Evolutionary conservation across 1,140 invertebrate species (phyloP), one percentile per base, ranked within the genome.

Genomic region (Zaprionus taronus): DNA sequence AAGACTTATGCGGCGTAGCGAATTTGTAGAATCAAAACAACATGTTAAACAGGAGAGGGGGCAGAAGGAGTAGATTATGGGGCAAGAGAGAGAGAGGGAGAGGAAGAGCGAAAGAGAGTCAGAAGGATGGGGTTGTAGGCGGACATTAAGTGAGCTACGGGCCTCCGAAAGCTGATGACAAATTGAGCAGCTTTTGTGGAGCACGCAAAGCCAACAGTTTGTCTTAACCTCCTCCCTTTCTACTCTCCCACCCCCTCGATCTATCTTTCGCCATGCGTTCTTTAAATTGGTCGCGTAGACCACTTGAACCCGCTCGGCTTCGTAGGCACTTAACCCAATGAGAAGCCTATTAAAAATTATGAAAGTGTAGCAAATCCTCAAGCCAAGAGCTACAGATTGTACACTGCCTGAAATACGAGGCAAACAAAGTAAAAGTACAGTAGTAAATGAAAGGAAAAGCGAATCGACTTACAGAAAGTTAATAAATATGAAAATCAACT

Each of bases 261-360:
- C 24, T 15, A 24, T 15, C 14, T 28, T 24, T 55, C 22, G 58
- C 5, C 26, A 31, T 24, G n/a, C 14, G 38, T 28, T 53, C 64
- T 79, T 73, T 83, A 89, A 90, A 89, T 89, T 89, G 81, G 60
- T 75, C 55, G 56, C 70, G 72, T 80, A 90, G 85, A 90, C 85
- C 76, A 90, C 85, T 90, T 90, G 85, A 81, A 77, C 85, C 70
- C 77, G 36, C 47, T 67, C 57, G 61, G 57, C 55, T 49, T 56
- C 57, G 56, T 38, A 65, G 55, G 47, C 73, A 81, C 84, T 81
- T 70, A 56, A 75, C 79, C 62, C 69, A 75, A 77, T 79, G 69
- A 75, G 78, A 70, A 44, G 76, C 49, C 67, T 28, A 61, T 66
- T 74, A 78, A 61, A 31, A 71, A 31, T 75, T 49, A 64, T 60